These are phyloP conservation scores for Percopsis omiscomaycus DNA, from an alignment of 2,797 vertebrate genomes.

Conservation along the genomic window DNA sequence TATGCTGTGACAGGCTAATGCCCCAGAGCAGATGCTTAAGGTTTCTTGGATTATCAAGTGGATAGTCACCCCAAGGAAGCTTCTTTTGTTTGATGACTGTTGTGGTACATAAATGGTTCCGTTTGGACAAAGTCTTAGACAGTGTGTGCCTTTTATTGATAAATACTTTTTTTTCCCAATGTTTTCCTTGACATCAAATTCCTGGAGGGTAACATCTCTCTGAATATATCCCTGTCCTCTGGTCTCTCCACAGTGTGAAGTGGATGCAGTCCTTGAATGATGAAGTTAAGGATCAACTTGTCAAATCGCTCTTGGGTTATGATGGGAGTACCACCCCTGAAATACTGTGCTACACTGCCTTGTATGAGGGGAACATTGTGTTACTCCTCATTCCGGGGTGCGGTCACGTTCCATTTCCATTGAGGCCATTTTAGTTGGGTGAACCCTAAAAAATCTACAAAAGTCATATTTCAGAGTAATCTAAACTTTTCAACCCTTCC, in stretches of 20 bases:
- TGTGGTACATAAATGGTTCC: constrained; percentile 19
- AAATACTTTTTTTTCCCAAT: constrained; percentile 12
- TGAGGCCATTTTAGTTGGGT: constrained; percentile 7
- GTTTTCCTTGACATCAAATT: constrained; percentile 26
- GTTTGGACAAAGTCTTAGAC: constrained; percentile 14
- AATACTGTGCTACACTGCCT: constrained; percentile 24
- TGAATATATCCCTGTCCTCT: constrained; percentile 20
- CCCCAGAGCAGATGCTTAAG: constrained; percentile 18
- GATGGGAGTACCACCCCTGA: constrained; percentile 19
- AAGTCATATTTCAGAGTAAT: too few species aligned
- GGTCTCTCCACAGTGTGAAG: constrained; percentile 23
- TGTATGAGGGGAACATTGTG: constrained; percentile 10
- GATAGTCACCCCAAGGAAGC: constrained; percentile 24
- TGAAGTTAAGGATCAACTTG: constrained; percentile 27
- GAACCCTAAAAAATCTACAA: neutral
- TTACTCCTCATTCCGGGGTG: constrained; percentile 9
- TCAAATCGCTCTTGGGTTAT: constrained; percentile 14
- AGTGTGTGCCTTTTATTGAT: constrained; percentile 13
- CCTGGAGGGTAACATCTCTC: constrained; percentile 19
- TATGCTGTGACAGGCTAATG: constrained; percentile 21
- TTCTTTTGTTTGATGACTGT: constrained; percentile 30
- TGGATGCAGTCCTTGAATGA: constrained; percentile 30
- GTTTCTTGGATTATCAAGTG: constrained; percentile 21
- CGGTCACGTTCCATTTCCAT: constrained; percentile 12
- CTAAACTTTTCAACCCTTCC: too few species aligned